phyloP scores from a whole-genome alignment of 2,797 vertebrate genomes.

The Lagodon rhomboides region DNA sequence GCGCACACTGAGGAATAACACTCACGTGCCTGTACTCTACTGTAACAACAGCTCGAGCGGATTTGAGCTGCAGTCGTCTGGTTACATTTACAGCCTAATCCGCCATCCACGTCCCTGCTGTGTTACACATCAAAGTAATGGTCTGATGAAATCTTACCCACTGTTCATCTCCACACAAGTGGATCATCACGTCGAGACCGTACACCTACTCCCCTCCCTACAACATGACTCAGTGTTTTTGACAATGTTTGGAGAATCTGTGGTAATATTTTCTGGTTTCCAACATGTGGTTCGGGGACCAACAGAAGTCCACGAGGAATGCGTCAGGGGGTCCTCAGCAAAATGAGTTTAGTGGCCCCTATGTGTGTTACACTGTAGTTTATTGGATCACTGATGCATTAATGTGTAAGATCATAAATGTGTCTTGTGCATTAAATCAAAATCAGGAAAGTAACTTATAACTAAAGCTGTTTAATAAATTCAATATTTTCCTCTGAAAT shows the following conservation, averaged over 20 bases:
- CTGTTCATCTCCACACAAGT: not conserved
- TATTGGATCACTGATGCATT: not conserved
- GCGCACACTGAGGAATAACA: constrained; percentile 33
- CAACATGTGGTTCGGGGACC: constrained; percentile 5
- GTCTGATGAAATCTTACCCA: not conserved
- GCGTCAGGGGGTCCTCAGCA: not conserved
- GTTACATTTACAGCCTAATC: not conserved
- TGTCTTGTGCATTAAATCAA: not conserved
- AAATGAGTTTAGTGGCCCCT: not conserved
- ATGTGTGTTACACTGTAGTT: not conserved
- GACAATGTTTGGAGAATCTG: not conserved
- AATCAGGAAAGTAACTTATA: not conserved
- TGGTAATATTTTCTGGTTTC: not conserved
- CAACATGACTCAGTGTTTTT: not conserved
- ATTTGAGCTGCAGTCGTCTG: constrained; percentile 21
- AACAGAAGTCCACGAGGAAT: not conserved
- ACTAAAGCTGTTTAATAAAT: not conserved
- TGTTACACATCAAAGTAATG: constrained; percentile 6
- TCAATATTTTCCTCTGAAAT: not conserved
- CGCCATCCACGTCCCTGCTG: not conserved
- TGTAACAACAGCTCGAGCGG: not conserved
- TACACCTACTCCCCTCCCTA: too few species aligned
- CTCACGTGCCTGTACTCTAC: constrained; percentile 32
- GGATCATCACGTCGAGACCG: too few species aligned
- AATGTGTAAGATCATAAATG: not conserved